phyloP scores from a whole-genome alignment of 2,797 vertebrate species.

The Chiroxiphia lanceolata region DNA sequence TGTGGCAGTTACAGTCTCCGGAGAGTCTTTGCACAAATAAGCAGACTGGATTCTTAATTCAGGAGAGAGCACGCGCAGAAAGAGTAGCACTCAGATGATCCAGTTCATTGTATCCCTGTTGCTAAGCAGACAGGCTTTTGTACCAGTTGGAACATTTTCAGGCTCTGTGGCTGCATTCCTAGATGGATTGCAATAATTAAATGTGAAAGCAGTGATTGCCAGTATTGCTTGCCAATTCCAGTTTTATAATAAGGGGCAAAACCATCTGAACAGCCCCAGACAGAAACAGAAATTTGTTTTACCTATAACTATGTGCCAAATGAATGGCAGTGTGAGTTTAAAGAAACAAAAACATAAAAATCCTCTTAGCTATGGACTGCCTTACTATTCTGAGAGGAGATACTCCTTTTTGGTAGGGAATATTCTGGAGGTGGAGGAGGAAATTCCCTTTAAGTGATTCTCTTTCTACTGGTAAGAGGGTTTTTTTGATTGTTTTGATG shows the following conservation, averaged over 20 bases:
- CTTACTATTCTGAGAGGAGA: background rate
- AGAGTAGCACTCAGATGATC: background rate
- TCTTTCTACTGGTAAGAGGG: background rate
- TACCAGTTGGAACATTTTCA: slow-evolving; percentile 50
- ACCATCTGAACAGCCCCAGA: slow-evolving; percentile 18
- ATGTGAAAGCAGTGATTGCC: slow-evolving; percentile 32
- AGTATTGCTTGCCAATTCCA: slow-evolving; percentile 24
- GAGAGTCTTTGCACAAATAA: background rate
- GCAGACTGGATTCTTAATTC: background rate
- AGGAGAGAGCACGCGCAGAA: background rate
- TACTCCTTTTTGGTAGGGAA: background rate
- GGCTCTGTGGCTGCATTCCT: slow-evolving; percentile 40
- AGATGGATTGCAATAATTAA: slow-evolving; percentile 55
- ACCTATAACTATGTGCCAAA: background rate
- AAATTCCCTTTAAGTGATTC: background rate
- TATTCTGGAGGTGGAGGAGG: background rate
- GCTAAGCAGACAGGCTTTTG: slow-evolving; percentile 59
- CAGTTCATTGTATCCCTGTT: slow-evolving; percentile 33
- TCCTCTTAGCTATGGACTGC: background rate
- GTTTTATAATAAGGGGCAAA: slow-evolving; percentile 6
- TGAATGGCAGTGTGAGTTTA: background rate
- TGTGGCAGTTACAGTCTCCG: background rate
- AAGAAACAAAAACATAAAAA: background rate
- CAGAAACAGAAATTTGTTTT: slow-evolving; percentile 43
- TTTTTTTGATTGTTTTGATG: background rate